Base-by-base conservation (phyloP, 2,888 invertebrate species). In the Tolmerus cingulatus region DNA sequence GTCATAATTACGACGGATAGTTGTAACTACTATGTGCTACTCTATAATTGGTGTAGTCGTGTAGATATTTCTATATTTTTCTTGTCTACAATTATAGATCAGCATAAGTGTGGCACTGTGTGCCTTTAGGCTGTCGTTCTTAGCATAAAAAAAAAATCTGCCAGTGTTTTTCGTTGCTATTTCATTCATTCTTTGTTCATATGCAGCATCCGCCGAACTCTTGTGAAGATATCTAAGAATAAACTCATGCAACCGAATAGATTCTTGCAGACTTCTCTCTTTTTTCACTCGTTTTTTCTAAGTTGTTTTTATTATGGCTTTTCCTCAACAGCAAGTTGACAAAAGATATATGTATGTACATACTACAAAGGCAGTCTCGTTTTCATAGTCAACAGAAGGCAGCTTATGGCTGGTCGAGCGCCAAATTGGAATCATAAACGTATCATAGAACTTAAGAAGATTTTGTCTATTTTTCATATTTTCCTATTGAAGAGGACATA, bases 151-250 rank as follows among this genome's bases (percentile, higher is more conserved):
- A 43, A 43, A 78, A 78, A 78, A n/a, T 27, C 66, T 66, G 27
- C 23, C 66, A 27, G 12, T 66, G 23, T 23, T 66, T 66, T 66
- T 66, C 66, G 19, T 23, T 66, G 46, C 81, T 81, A 30, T 55
- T 43, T 81, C 81, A 81, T 81, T 81, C 81, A 81, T 81, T 81
- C 81, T 81, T 81, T 81, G 81, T 81, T 76, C 27, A 66, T 66
- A 66, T 19, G 66, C 66, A 23, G 19, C 66, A 66, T 66, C 66
- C 66, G 66, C 19, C 66, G 66, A 23, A 23, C 27, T 76, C 76
- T 76, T 76, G 40, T 51, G 81, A 27, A 81, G 81, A 81, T 30
- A 55, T 81, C 81, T 34, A 81, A 81, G 55, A 81, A 81, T 81
- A 81, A 55, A 81, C 55, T 55, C 7, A 55, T 14, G 51, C 19